phyloP scores from a whole-genome alignment of 2,888 invertebrate genomes.

The Monoplex corrugatus region DNA sequence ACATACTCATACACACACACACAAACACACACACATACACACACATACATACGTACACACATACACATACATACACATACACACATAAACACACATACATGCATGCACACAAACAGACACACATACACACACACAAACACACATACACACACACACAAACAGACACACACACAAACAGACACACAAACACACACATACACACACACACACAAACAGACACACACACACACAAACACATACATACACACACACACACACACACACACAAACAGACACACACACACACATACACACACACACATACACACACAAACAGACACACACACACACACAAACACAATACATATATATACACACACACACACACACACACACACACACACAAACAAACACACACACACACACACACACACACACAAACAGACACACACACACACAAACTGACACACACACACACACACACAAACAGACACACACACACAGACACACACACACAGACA shows the following conservation, averaged over 20 bases:
- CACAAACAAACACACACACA: background rate
- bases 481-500: constrained; percentile 16
- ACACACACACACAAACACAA: background rate
- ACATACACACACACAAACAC: no score
- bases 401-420: background rate
- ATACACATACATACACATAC: no score
- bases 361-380: background rate
- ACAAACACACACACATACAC: no score
- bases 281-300: no score
- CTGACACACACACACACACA: background rate
- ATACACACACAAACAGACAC: background rate
- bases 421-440: constrained; percentile 1
- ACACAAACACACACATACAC: no score
- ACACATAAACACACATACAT: no score
- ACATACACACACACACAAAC: no score
- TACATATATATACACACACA: background rate
- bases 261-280: background rate
- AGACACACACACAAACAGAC: no score
- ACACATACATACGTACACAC: no score
- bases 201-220: no score
- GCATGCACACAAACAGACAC: no score
- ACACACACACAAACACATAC: background rate
- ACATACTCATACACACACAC: no score
- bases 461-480: background rate
- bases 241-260: background rate